Evolutionary conservation across 2,797 vertebrate genomes (phyloP), one percentile per base, ranked within the genome.

Genomic region (Semaprochilodus insignis): DNA sequence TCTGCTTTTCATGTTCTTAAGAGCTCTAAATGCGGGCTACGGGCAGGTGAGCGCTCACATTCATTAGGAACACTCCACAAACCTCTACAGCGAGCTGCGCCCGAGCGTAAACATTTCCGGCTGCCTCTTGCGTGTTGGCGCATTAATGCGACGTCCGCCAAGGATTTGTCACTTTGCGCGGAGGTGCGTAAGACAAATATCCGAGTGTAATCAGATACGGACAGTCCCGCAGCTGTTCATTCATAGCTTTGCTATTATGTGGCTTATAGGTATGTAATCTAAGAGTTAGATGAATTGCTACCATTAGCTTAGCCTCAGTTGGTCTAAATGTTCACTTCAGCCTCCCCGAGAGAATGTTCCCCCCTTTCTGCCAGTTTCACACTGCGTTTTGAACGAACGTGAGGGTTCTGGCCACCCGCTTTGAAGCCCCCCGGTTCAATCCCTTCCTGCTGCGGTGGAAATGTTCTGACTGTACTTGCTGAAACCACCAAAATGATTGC

Each of bases 151-250:
- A 81, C 62, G 65, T 55, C 70, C 80, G 63, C 23, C 54, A 31
- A 80, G 27, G 15, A 51, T 52, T 13, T 34, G 3, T 10, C 25
- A 21, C 19, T 86, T 84, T 65, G 36, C n/a, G 16, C 62, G 60
- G 71, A 57, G 70, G 25, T 86, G 76, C 60, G 67, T 66, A 66
- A 84, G 80, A 85, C 77, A 85, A 80, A 80, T 59, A 80, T 73
- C 51, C 36, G 15, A 51, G 62, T 78, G 80, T 59, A 77, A 78
- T 78, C 84, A 77, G 71, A 78, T 55, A 16, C 4, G 7, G 63
- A 31, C 7, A 52, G 51, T 72, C 44, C 81, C 66, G 57, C 51
- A n/a, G 14, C 59, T 40, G 27, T 21, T 15, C 21, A 52, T 65
- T 55, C 62, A 81, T 44, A 66, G n/a, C 51, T 44, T 31, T 59